Base-by-base conservation (phyloP, 2,113 vertebrate species). In the Polypterus senegalus region DNA sequence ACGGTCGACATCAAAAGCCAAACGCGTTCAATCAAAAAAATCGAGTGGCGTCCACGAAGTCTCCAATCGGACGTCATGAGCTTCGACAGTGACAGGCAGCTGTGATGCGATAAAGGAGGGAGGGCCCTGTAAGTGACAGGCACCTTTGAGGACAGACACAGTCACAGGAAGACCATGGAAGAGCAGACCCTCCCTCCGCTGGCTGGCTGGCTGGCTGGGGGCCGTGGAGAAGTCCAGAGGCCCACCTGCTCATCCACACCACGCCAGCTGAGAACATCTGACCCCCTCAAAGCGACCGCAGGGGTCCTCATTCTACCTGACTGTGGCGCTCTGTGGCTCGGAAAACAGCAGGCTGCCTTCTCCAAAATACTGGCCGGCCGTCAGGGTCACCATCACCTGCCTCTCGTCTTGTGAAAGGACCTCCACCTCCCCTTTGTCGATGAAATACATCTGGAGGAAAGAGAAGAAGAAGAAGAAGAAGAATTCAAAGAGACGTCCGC, bases 381-480 rank as follows among this genome's bases (percentile, higher is more conserved):
- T 70, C 5, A 70, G 63, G 59, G 43, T 65, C 43, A 65, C 6
- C 7, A 67, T 46, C 46, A 70, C 60, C 9, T 3, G 56, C 7
- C 27, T 4, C 58, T 61, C 61, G 47, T 65, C 43, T 5, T 63
- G 47, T 27, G 69, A 65, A 54, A 70, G 49, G 11, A 70, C 49
- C 7, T 65, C 60, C 54, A 67, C 63, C 54, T 65, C 65, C 58
- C 69, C 69, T 54, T 63, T 65, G 5, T 70, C 10, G n/a, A 70
- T 65, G 43, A 67, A 70, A 65, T 65, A 70, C 69, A 70, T 65
- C 69, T 70, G 63, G 43, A 8, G 56, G 46, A 58, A 63, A 9
- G 62, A 3, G 7, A 47, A n/a, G n/a, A n/a, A n/a, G n/a, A n/a
- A n/a, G n/a, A n/a, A n/a, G n/a, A n/a, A n/a, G n/a, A n/a, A n/a